Evolutionary conservation across 2,888 invertebrate genomes (phyloP).

Genomic region (Cantharis rufa): DNA sequence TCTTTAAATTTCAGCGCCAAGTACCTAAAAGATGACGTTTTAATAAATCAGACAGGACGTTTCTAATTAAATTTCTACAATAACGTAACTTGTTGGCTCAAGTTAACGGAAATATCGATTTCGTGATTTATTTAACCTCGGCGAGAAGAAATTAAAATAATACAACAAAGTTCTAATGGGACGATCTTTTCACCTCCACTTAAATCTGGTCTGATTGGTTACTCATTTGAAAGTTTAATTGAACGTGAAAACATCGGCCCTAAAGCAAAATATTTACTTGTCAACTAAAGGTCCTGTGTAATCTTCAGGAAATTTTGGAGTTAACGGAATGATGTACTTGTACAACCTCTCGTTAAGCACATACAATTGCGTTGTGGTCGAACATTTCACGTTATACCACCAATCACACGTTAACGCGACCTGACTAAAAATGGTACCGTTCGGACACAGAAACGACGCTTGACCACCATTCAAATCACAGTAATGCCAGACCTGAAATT

Average conservation of each 20-base stretch:
- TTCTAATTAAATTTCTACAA: neutral
- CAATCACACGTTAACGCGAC: slow-evolving; percentile 87
- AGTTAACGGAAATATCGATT: neutral
- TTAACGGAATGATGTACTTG: slow-evolving; percentile 83
- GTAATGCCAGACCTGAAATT: slow-evolving; percentile 83
- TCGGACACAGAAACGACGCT: slow-evolving; percentile 86
- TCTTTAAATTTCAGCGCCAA: slow-evolving; percentile 83
- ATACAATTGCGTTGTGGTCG: slow-evolving; percentile 81
- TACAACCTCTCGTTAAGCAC: slow-evolving; percentile 87
- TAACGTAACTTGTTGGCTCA: neutral
- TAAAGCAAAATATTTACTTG: slow-evolving; percentile 60
- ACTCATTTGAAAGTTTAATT: no score
- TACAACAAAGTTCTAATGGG: no score
- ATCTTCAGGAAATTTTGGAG: slow-evolving; percentile 88
- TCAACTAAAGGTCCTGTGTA: slow-evolving; percentile 87
- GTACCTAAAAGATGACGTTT: slow-evolving; percentile 61
- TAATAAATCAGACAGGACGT: neutral
- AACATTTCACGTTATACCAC: slow-evolving; percentile 92
- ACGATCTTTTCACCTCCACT: neutral
- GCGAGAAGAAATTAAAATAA: neutral
- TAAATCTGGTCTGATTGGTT: neutral
- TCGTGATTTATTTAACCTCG: neutral
- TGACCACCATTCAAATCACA: slow-evolving; percentile 89
- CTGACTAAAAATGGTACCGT: slow-evolving; percentile 90
- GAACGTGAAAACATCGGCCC: no score